Base-by-base conservation (phyloP, 2,888 invertebrate genomes). In the Seira ritae region DNA sequence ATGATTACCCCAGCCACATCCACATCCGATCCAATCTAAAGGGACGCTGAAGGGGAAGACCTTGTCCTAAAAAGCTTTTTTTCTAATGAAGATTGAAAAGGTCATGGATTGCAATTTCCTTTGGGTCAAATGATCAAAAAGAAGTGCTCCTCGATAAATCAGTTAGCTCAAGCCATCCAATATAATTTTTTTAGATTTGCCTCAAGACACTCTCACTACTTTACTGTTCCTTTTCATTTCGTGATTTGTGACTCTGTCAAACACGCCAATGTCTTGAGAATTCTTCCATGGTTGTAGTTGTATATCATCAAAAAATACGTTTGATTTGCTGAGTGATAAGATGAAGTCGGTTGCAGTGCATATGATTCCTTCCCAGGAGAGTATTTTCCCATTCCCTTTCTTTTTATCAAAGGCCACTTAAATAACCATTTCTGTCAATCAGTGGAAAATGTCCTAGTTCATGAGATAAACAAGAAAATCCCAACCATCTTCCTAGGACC, bases 41-140 rank as follows among this genome's bases (percentile, higher is more conserved):
- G 6, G 12, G 55, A 55, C 15, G 17, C 3, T 55, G 15, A 31
- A 55, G 55, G 55, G 55, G n/a, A 55, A 17, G 67, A 67, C 67
- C 75, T 75, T 66, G 74, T 65, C 37, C 55, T 55, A 12, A n/a
- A 55, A 55, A 31, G 31, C 31, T 55, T 4, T n/a, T 4, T n/a
- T 12, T 2, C 55, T 55, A 42, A 77, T 77, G 66, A 72, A 66
- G 71, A 67, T 50, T 23, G 78, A 79, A 67, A 71, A 79, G 78
- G 78, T 79, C 71, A 71, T 50, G 62, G 69, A 78, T 62, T 79
- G 77, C 70, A 70, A 70, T 79, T 71, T 71, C 24, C 15, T 67
- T 65, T 8, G 6, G 17, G 23, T 24, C 50, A n/a, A 24, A 50
- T 19, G 50, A 66, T 65, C 50, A 22, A 50, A 23, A 70, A 70